Evolutionary conservation across 2,888 invertebrate species (phyloP).

Genomic region (Polia nebulosa): DNA sequence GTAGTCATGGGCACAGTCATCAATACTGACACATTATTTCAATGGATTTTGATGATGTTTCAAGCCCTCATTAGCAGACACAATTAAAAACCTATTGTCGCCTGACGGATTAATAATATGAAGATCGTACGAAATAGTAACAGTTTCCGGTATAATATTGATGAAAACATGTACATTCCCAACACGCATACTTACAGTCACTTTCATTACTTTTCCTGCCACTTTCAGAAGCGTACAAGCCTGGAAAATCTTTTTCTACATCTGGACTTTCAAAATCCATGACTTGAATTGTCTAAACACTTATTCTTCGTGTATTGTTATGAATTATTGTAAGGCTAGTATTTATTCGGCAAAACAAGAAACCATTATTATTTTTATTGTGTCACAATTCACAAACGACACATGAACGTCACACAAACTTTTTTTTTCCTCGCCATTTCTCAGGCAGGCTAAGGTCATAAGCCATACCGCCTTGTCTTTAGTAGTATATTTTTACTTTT

Average conservation of each 20-base stretch:
- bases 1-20: background rate
- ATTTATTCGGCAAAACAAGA: constrained; percentile 50
- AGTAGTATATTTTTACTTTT: too few relatives aligned
- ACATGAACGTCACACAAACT: background rate
- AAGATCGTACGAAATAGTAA: background rate
- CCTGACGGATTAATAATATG: background rate
- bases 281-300: constrained; percentile 20
- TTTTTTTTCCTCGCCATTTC: too few relatives aligned
- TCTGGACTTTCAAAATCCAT: constrained; percentile 97
- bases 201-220: constrained; percentile 95
- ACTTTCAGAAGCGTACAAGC: constrained; percentile 95
- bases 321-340: background rate
- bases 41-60: background rate
- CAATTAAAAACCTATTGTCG: too few relatives aligned
- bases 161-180: constrained; percentile 1
- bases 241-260: constrained; percentile 97
- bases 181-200: constrained; percentile 92
- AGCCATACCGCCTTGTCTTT: too few relatives aligned
- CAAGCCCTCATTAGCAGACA: too few relatives aligned
- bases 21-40: background rate
- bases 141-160: background rate
- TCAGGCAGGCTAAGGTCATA: too few relatives aligned
- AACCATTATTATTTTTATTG: constrained; percentile 14
- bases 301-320: constrained; percentile 3
- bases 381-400: constrained; percentile 16